Evolutionary conservation across 2,888 invertebrate species (phyloP).

Genomic region (Diadegma fenestrale): DNA sequence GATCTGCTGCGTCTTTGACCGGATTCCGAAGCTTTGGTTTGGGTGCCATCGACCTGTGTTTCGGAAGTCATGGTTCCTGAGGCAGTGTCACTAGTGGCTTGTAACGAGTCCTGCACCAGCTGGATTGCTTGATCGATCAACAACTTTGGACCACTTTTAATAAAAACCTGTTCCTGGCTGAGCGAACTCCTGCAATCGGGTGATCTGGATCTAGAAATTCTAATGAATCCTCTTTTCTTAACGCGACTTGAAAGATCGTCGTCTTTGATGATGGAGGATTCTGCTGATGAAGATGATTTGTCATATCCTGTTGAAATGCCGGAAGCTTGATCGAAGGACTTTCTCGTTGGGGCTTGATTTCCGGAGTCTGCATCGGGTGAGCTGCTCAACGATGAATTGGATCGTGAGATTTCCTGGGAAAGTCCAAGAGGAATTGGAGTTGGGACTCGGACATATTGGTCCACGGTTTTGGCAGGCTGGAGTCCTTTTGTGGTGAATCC

Average conservation of each 20-base stretch:
- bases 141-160: constrained; percentile 36
- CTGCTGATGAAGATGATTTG: constrained; percentile 72
- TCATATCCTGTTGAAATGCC: constrained; percentile 69
- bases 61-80: not conserved
- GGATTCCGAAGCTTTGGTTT: not conserved
- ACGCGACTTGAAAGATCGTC: constrained; percentile 56
- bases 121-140: constrained; percentile 9
- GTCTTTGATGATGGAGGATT: constrained; percentile 75
- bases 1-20: constrained; percentile 54
- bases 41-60: not conserved
- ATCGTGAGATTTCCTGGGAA: constrained; percentile 74
- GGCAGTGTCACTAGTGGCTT: not conserved
- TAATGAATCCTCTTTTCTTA: constrained; percentile 55
- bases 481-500: constrained; percentile 57
- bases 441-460: constrained; percentile 78
- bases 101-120: not conserved
- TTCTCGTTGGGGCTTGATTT: constrained; percentile 77
- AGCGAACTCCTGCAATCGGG: constrained; percentile 46
- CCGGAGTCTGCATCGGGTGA: constrained; percentile 80
- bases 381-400: constrained; percentile 75
- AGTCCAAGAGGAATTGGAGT: constrained; percentile 79
- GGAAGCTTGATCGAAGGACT: constrained; percentile 72
- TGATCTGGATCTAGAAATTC: constrained; percentile 60
- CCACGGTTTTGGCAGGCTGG: constrained; percentile 73
- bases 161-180: constrained; percentile 35